Evolutionary conservation across 2,888 invertebrate species (phyloP), one percentile per base, ranked within the genome.

Genomic region (Diadromus collaris): DNA sequence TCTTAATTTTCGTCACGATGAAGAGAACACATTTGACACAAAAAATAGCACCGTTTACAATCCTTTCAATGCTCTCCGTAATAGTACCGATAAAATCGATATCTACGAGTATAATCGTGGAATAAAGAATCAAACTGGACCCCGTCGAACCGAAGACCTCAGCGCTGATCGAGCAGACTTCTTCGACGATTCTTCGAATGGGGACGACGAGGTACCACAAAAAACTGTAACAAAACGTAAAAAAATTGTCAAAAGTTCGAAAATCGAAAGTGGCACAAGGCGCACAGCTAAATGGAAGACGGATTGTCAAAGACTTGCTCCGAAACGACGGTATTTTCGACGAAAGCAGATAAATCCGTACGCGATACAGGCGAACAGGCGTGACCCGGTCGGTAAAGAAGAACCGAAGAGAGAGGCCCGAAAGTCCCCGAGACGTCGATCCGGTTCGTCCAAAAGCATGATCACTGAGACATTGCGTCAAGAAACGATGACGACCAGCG

Each of bases 31-130:
- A 9, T 6, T 21, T 9, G 4, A 21, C 16, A 1, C 19, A 27
- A 27, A 27, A 19, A 44, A 69, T 34, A 41, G n/a, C 1, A 41
- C 58, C 2, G 41, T 64, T 44, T 51, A 44, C 65, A 74, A 70
- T 48, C 32, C 27, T 10, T 69, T 32, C 34, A 58, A 69, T 5
- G 32, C 46, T 69, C 41, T 21, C 19, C 63, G 29, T 5, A 46
- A 67, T 54, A 7, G 6, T 16, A 21, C 58, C 3, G 32, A 51
- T 10, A 56, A 68, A 29, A 19, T n/a, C 10, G 10, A 44, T 13
- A 27, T 56, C 32, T 29, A 16, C 56, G 32, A 56, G 10, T 27
- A 29, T 13, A 68, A 68, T 21, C 16, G 34, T 16, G 19, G 41
- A 46, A 56, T 32, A n/a, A 29, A 56, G 0, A 68, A 19, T 56